Conservation (phyloP, 2,888 invertebrate genomes). For the Serrognathus titanus region DNA sequence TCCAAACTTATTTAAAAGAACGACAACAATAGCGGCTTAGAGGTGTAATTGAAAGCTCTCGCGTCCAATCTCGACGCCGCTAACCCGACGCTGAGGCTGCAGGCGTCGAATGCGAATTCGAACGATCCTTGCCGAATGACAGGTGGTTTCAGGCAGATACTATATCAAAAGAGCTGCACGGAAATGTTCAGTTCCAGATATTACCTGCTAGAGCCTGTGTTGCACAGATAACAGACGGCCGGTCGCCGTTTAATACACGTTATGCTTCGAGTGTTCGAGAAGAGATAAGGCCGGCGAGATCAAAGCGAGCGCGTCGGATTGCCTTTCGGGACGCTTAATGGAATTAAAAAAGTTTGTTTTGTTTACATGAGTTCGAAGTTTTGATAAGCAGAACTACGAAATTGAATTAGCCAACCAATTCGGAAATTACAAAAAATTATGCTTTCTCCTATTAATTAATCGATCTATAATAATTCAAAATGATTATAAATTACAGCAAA, state of each 20-base stretch:
- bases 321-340: no score
- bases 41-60: conserved; percentile 23
- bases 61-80: conserved; percentile 5
- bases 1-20: not conserved
- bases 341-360: no score
- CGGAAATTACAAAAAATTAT: not conserved
- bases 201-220: conserved; percentile 11
- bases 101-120: conserved; percentile 24
- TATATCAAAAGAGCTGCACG: conserved; percentile 29
- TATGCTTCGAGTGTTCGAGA: not conserved
- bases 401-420: no score
- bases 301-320: no score
- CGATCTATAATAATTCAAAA: not conserved
- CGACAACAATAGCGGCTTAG: conserved; percentile 9
- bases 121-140: conserved; percentile 29
- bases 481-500: not conserved
- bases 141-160: conserved; percentile 32
- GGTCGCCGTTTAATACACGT: not conserved
- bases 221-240: not conserved
- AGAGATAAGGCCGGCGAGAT: no score
- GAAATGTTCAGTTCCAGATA: conserved; percentile 31
- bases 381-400: no score
- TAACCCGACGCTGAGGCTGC: conserved; percentile 24
- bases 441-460: not conserved
- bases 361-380: no score